Conservation (phyloP, 2,113 vertebrate genomes). For the Chlorodrepanis virens region DNA sequence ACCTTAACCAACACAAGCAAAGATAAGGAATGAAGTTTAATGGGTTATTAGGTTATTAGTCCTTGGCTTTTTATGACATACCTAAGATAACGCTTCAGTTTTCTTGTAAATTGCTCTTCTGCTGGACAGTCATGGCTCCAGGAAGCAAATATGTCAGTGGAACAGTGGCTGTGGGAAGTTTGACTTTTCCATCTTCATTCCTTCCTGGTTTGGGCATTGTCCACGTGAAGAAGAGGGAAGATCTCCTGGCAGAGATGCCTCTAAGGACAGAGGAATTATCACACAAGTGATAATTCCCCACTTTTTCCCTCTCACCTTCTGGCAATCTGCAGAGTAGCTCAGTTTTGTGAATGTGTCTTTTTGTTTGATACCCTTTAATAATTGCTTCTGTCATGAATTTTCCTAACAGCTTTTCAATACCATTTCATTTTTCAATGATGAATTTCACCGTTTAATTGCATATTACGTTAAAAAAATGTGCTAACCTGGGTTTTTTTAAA, state of each 20-base stretch:
- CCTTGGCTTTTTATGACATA: neutral
- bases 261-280: neutral
- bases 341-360: neutral
- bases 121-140: neutral
- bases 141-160: neutral
- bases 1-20: neutral
- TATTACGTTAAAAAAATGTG: neutral
- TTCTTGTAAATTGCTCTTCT: neutral
- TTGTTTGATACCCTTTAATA: neutral
- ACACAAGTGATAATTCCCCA: neutral
- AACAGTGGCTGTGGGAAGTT: neutral
- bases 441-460: neutral
- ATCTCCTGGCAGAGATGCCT: neutral
- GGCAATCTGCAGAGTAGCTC: neutral
- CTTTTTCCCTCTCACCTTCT: neutral
- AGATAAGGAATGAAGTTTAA: neutral
- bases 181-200: neutral
- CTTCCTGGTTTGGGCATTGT: neutral
- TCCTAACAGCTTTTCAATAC: neutral
- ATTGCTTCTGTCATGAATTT: neutral
- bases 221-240: neutral
- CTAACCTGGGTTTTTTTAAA: neutral
- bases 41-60: neutral
- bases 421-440: neutral
- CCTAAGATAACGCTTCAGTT: neutral